These are phyloP conservation scores for Drosophila falleni DNA, from an alignment of 2,888 invertebrate species.

Conservation along the genomic window DNA sequence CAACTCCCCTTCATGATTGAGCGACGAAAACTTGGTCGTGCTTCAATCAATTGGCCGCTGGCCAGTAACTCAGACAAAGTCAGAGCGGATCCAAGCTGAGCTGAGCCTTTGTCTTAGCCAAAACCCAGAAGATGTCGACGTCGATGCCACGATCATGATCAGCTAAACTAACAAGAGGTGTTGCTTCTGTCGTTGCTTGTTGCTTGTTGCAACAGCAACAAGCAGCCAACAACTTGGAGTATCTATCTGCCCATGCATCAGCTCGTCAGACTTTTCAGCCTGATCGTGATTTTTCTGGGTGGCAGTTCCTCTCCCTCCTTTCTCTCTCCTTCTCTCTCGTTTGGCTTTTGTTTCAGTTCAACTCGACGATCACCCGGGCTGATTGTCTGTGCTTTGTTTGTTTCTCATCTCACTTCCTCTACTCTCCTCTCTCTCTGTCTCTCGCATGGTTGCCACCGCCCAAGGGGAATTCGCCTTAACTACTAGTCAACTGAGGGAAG, in stretches of 20 bases:
- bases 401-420: conserved; percentile 45
- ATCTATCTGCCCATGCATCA: conserved; percentile 57
- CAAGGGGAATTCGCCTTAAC: conserved; percentile 67
- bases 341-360: conserved; percentile 43
- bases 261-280: conserved; percentile 49
- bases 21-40: conserved; percentile 65
- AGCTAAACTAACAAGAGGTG: conserved; percentile 83
- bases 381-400: conserved; percentile 73
- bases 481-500: conserved; percentile 28
- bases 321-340: background rate
- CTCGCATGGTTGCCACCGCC: conserved; percentile 35
- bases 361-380: conserved; percentile 42
- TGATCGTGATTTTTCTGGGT: conserved; percentile 76
- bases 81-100: background rate
- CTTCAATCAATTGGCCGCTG: conserved; percentile 52
- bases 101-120: conserved; percentile 14
- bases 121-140: conserved; percentile 10
- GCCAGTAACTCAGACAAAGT: conserved; percentile 26
- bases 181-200: conserved; percentile 76
- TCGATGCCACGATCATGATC: conserved; percentile 72
- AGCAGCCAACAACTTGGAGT: conserved; percentile 13
- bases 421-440: conserved; percentile 10
- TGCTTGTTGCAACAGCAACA: conserved; percentile 39
- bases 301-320: conserved; percentile 36
- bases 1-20: conserved; percentile 63